Conservation (phyloP, 2,113 vertebrate species). For the Bagarius yarrelli region DNA sequence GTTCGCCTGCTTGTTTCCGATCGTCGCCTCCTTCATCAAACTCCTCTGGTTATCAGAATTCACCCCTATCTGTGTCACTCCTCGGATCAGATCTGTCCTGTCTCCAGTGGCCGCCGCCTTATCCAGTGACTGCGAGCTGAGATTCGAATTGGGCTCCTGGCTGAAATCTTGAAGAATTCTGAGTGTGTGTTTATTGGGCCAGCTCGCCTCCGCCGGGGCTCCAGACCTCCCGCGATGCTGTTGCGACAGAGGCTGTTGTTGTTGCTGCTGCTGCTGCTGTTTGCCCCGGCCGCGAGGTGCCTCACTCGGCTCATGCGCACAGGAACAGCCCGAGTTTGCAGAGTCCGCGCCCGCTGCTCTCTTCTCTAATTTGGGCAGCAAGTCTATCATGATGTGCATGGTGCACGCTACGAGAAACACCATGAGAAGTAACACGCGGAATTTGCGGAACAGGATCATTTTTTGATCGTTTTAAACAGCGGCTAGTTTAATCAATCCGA, state of each 20-base stretch:
- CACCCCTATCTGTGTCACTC: slow-evolving; percentile 47
- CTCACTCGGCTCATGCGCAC: slow-evolving; percentile 70
- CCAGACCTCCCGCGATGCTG: slow-evolving; percentile 51
- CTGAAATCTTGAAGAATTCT: slow-evolving; percentile 90
- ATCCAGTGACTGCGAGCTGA: slow-evolving; percentile 81
- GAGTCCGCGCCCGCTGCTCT: slow-evolving; percentile 67
- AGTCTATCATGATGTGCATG: slow-evolving; percentile 90
- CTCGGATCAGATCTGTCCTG: slow-evolving; percentile 53
- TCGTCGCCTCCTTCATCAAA: slow-evolving; percentile 47
- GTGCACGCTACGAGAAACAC: slow-evolving; percentile 89
- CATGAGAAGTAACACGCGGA: slow-evolving; percentile 84
- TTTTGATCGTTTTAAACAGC: slow-evolving; percentile 64
- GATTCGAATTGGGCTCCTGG: slow-evolving; percentile 86
- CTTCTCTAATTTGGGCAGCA: slow-evolving; percentile 85
- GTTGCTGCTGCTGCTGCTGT: slow-evolving; percentile 57
- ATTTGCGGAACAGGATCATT: slow-evolving; percentile 88
- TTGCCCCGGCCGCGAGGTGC: slow-evolving; percentile 68
- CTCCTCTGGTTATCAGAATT: slow-evolving; percentile 42
- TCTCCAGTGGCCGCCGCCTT: slow-evolving; percentile 68
- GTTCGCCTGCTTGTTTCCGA: slow-evolving; percentile 18
- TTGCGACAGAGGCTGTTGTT: slow-evolving; percentile 46
- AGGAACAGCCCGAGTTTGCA: slow-evolving; percentile 72
- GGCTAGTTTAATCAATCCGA: neutral
- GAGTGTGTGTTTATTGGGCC: slow-evolving; percentile 90
- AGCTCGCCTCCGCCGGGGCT: slow-evolving; percentile 70